phyloP scores from a whole-genome alignment of 2,113 vertebrate species.

The Felis chaus region DNA sequence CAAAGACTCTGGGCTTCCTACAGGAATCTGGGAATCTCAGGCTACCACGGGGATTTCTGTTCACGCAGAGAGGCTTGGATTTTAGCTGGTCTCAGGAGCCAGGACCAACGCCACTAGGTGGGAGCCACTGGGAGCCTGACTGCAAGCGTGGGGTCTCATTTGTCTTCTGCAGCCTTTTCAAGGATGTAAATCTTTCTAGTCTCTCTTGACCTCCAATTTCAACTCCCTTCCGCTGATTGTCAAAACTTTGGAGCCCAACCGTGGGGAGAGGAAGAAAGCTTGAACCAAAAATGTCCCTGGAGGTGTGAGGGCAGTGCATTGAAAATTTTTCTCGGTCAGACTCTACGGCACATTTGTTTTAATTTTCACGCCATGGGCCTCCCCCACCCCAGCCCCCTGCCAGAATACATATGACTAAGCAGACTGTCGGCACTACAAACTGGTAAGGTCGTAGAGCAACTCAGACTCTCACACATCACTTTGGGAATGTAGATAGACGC shows the following conservation, averaged over 20 bases:
- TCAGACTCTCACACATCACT: background rate
- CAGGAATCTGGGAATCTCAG: background rate
- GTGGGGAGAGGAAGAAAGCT: background rate
- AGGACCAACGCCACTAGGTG: accelerated
- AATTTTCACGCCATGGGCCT: background rate
- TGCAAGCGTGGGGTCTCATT: background rate
- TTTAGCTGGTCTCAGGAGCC: background rate
- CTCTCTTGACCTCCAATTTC: background rate
- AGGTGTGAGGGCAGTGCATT: background rate
- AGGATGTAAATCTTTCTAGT: background rate
- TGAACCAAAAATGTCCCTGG: background rate
- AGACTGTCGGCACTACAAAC: too few relatives aligned
- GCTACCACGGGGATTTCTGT: background rate
- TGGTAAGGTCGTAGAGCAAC: background rate
- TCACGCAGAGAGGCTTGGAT: accelerated
- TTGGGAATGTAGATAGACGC: background rate
- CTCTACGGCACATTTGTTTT: background rate
- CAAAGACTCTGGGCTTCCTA: background rate
- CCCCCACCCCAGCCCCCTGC: background rate
- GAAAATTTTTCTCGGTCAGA: background rate
- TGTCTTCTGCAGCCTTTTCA: background rate
- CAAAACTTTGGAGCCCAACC: background rate
- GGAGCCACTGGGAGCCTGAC: background rate
- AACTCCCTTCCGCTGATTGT: background rate
- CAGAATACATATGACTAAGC: background rate